phyloP scores from a whole-genome alignment of 2,113 vertebrate species.

The Gambusia holbrooki region DNA sequence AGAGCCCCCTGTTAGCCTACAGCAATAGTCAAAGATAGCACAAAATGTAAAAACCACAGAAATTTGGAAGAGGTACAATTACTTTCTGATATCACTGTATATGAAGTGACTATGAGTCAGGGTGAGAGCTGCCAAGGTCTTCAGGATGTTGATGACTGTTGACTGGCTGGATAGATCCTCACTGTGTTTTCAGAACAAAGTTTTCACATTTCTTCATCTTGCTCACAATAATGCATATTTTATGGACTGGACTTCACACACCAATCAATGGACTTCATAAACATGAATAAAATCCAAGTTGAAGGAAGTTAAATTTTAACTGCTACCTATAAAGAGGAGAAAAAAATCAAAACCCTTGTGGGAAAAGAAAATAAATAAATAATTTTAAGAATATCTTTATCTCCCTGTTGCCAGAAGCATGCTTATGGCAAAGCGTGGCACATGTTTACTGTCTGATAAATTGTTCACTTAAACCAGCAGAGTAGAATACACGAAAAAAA shows the following conservation, averaged over 20 bases:
- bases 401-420: slow-evolving; percentile 1
- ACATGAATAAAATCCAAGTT: neutral
- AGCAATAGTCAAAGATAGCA: no score
- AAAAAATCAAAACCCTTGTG: neutral
- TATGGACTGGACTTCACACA: neutral
- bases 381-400: slow-evolving; percentile 14
- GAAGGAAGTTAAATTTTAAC: slow-evolving; percentile 1
- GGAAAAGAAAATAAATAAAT: slow-evolving; percentile 7
- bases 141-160: neutral
- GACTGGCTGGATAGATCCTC: neutral
- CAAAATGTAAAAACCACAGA: no score
- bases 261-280: neutral
- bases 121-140: no score
- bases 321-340: neutral
- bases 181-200: neutral
- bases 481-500: neutral
- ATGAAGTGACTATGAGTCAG: no score
- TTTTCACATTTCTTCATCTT: neutral
- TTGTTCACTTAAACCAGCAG: slow-evolving; percentile 1
- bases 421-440: slow-evolving; percentile 16
- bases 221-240: neutral
- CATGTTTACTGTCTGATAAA: slow-evolving; percentile 3
- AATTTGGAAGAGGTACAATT: no score
- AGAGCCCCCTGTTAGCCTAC: no score
- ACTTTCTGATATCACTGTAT: no score